Evolutionary conservation across 1,140 invertebrate species (phyloP), one percentile per base, ranked within the genome.

Genomic region (Helicoverpa armigera): DNA sequence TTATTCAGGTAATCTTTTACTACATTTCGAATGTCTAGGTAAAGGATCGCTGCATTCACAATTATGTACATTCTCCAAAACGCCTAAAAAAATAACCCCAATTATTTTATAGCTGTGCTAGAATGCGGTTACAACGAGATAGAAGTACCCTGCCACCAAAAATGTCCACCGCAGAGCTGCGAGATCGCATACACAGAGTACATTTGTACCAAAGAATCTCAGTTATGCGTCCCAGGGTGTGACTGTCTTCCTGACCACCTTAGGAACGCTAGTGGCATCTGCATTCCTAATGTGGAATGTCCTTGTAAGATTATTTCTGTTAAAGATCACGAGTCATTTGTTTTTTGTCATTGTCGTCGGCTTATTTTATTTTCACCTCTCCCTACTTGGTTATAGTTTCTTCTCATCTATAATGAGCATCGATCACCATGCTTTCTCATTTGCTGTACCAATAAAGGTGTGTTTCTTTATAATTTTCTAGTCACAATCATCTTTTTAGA

Each of bases 271-370:
- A 74, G 73, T 16, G 78, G 80, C 0, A 56, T 78, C 11, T 86
- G 85, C 31, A 79, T 86, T 43, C 77, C 76, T 2, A 82, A 63
- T 29, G 77, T 80, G 13, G 18, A 89, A 23, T 91, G 90, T 61
- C 72, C 84, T 85, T 69, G 76, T 79, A 31, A 79, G 76, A 5
- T 5, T 5, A n/a, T 67, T 58, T 50, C 18, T 53, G 4, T 1
- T 23, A 3, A 18, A 31, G 18, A 13, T 5, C 35, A 18, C 2
- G 2, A 12, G n/a, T 10, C n/a, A 43, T 43, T 43, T 43, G 35
- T 43, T 51, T 2, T 69, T 0, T 3, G 12, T 3, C 11, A 9
- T 12, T 16, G 50, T 65, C 13, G 31, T 11, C 3, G 35, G 5
- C 16, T 2, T 60, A 2, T 29, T 23, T 60, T 10, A 10, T 60